phyloP scores from a whole-genome alignment of 2,888 invertebrate genomes.

The Mesorhabditis sp. region DNA sequence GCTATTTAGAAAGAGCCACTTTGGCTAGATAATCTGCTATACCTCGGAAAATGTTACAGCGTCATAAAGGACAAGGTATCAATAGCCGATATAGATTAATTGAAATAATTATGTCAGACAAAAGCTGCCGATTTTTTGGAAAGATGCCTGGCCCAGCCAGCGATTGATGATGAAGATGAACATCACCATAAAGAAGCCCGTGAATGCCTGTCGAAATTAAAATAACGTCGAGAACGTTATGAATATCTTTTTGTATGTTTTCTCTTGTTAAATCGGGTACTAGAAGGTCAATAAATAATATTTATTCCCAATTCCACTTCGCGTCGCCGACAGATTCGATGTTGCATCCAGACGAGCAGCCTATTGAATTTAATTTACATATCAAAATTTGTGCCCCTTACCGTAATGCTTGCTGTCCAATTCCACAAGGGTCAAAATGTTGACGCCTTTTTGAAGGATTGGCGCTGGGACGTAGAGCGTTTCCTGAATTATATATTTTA shows the following conservation, averaged over 20 bases:
- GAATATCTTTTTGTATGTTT: too few species aligned
- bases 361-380: neutral
- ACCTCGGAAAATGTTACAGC: neutral
- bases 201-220: neutral
- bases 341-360: neutral
- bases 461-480: constrained; percentile 43
- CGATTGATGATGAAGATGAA: neutral
- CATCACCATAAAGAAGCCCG: neutral
- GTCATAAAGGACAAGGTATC: neutral
- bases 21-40: neutral
- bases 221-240: neutral
- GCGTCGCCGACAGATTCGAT: neutral
- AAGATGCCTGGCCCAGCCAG: neutral
- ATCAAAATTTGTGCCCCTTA: neutral
- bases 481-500: constrained; percentile 19
- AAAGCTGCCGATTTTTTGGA: neutral
- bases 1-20: neutral
- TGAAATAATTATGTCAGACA: neutral
- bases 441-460: constrained; percentile 28
- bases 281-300: neutral
- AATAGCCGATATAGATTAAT: neutral
- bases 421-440: constrained; percentile 38
- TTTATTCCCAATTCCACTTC: neutral
- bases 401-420: constrained; percentile 13
- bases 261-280: too few species aligned